Evolutionary conservation across 2,797 vertebrate genomes (phyloP), one percentile per base, ranked within the genome.

Genomic region (Sebastolobus altivelis): DNA sequence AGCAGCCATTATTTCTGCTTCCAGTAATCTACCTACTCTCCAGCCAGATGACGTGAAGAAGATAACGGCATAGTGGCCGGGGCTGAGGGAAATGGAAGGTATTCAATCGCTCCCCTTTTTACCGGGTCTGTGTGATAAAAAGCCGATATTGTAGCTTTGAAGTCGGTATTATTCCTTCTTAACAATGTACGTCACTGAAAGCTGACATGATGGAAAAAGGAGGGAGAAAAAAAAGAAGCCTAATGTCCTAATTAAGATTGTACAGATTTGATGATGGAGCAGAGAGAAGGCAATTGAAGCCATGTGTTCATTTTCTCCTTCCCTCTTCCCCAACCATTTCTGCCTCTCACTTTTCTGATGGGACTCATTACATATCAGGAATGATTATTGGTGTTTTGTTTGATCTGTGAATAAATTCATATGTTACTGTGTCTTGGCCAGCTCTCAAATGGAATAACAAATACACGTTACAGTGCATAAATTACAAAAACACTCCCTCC

Each of bases 171-270:
- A 76, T 86, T 93, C 40, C 76, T 85, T 72, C 83, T 87, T 73
- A 83, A 84, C 61, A 38, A 69, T 55, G 76, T 61, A 88, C 86
- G 89, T 91, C 90, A 94, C 85, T 65, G 80, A 87, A 72, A 87
- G 89, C 90, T 94, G 92, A 92, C 90, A 91, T 80, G 85, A 92
- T 93, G 92, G 90, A 94, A 93, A 91, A 92, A 81, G 27, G 69
- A 77, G 80, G 83, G 55, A 43, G 65, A 54, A 38, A 46, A 84
- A 89, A 89, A 86, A 90, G 74, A 88, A 81, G 77, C 87, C 80
- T 91, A 92, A 93, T 94, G 87, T 88, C 88, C 90, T 88, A 90
- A 95, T 94, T 92, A 93, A 94, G 94, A 94, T 93, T 62, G 84
- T 65, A 81, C 76, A 92, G 92, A 94, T 93, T 91, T 92, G 90